Base-by-base conservation (phyloP, 2,888 invertebrate genomes). In the Globia sparganii region DNA sequence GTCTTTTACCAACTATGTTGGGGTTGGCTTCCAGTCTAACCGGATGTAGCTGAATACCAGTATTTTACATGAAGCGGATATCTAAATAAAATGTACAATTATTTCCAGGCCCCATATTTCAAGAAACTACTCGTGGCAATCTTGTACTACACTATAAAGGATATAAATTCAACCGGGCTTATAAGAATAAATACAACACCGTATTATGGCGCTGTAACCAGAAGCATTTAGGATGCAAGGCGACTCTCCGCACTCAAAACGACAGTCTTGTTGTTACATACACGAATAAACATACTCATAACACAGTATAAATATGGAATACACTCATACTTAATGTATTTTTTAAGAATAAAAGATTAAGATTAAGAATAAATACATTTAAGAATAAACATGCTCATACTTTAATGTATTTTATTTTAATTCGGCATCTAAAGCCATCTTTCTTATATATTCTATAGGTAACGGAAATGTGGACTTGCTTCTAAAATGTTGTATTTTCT, bases 21-120 rank as follows among this genome's bases (percentile, higher is more conserved):
- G 25, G 53, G 25, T 53, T 25, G 53, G 53, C 53, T 53, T 53
- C 25, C 53, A 53, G 9, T 53, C 53, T 25, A 53, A 53, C 53
- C 2, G 53, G 11, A 11, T n/a, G 25, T 8, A 25, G 49, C 21
- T 21, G 21, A 49, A 8, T 49, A 49, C 49, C 8, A 9, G 3
- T 43, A 43, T 43, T 43, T 43, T 9, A 25, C 1, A 53, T n/a
- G 53, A 11, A n/a, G 25, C 25, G 53, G 25, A n/a, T n/a, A 37
- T 31, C 15, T 43, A 43, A 73, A 37, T 73, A 43, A 28, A 46
- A 73, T 37, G 15, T 9, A 18, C 15, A 31, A 62, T 43, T 62
- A 34, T 4, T 79, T 79, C 37, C 61, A 77, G 80, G 61, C 11
- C 80, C 77, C 31, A 21, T 0, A 62, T 79, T 80, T 37, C 11